Evolutionary conservation across 30 jellyfish, hydroid and myxozoan genomes (phyloP), one percentile per base, ranked within the genome.

Genomic region (Nemopilema nomurai): DNA sequence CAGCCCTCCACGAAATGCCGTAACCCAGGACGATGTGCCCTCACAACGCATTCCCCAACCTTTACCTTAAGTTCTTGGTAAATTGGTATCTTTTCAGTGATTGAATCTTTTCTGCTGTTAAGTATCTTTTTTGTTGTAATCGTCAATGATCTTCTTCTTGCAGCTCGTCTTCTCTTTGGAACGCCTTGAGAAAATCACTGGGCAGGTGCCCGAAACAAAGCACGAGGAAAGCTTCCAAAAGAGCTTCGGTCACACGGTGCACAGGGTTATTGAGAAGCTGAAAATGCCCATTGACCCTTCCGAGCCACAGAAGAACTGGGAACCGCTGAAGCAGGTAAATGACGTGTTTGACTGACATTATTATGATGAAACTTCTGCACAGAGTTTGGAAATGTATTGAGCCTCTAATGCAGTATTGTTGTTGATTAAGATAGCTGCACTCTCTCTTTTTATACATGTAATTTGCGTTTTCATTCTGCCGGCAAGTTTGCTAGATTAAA

Each of bases 131-230:
- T 23, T 18, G 13, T 64, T 17, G 51, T 25, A 1, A 1, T 64
- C 26, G 7, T 79, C 1, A 29, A 27, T 57, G 8, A 16, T 49
- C 29, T 81, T 81, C 23, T 21, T 64, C 18, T 52, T 13, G 49
- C 67, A 94, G 99, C 91, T 95, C 49, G 86, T 95, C 41, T 95
- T 77, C 87, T 95, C 99, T 1, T 90, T 95, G 81, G 99, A 95
- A 62, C 94, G 99, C 57, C 89, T 95, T 51, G 93, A 90, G 16
- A 88, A 89, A 49, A 95, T 95, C 68, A 95, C 99, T 18, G 75
- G 85, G 49, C 99, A 95, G 64, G 80, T 77, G 28, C 99, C 99
- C 4, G 99, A 95, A 72, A 95, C 99, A 68, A 92, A 97, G n/a
- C 99, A 95, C 82, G 99, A 95, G 63, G 88, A 81, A 78, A 84